phyloP scores from a whole-genome alignment of 2,888 invertebrate species.

The Microplitis deprimator region DNA sequence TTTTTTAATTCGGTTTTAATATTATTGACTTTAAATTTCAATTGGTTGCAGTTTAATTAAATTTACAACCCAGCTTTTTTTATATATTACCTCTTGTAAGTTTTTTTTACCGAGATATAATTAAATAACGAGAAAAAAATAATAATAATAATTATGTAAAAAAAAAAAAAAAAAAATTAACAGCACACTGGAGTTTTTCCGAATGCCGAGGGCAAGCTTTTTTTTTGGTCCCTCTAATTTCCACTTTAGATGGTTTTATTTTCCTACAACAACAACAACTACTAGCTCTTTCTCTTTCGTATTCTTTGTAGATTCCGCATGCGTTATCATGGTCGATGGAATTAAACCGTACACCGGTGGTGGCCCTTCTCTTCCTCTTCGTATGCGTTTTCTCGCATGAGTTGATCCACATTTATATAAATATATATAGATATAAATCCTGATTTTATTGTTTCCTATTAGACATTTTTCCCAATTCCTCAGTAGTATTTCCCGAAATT shows the following conservation, averaged over 20 bases:
- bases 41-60: neutral
- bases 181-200: slow-evolving; percentile 23
- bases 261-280: slow-evolving; percentile 4
- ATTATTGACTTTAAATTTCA: neutral
- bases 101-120: neutral
- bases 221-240: slow-evolving; percentile 17
- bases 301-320: slow-evolving; percentile 71
- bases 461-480: slow-evolving; percentile 31
- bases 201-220: slow-evolving; percentile 31
- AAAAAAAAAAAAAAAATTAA: neutral
- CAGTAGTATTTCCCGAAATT: slow-evolving; percentile 35
- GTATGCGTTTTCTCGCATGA: slow-evolving; percentile 46
- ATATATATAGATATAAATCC: slow-evolving; percentile 5
- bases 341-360: slow-evolving; percentile 68
- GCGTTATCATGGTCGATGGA: slow-evolving; percentile 71
- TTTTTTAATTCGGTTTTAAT: slow-evolving; percentile 8
- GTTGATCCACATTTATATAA: slow-evolving; percentile 5
- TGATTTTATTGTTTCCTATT: slow-evolving; percentile 3
- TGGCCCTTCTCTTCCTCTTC: slow-evolving; percentile 56
- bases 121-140: neutral
- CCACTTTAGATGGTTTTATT: slow-evolving; percentile 17
- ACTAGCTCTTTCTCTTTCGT: slow-evolving; percentile 64
- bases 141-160: neutral
- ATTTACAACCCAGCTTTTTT: neutral
- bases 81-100: neutral